phyloP scores from a whole-genome alignment of 2,888 invertebrate species.

The Diaprepes abbreviatus region DNA sequence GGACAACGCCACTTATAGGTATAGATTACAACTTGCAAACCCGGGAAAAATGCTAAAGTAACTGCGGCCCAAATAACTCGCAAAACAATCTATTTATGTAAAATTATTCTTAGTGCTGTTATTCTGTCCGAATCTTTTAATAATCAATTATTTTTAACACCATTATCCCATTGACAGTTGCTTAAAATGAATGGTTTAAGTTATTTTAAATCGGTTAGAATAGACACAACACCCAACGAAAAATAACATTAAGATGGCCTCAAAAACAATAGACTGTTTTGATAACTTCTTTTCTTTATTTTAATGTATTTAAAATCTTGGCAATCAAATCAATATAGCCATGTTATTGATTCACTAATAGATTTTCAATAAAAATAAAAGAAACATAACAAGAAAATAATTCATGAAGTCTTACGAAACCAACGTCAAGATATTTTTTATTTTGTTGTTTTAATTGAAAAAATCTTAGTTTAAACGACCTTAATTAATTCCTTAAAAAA shows the following conservation, averaged over 20 bases:
- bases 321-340: too few relatives aligned
- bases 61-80: too few relatives aligned
- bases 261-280: neutral
- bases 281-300: too few relatives aligned
- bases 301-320: too few relatives aligned
- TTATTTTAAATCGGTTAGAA: neutral
- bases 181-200: constrained; percentile 1
- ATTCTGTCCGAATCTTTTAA: neutral
- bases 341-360: too few relatives aligned
- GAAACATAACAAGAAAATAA: too few relatives aligned
- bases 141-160: constrained; percentile 3
- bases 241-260: constrained; percentile 1
- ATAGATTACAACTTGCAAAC: too few relatives aligned
- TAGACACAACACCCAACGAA: constrained; percentile 5
- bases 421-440: neutral
- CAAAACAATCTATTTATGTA: neutral
- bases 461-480: neutral
- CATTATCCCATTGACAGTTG: constrained; percentile 7
- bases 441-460: neutral
- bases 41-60: too few relatives aligned
- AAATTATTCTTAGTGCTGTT: neutral
- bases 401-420: too few relatives aligned
- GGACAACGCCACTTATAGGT: too few relatives aligned
- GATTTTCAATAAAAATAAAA: too few relatives aligned
- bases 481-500: neutral